A percentile compares a stretch with the other conserved stretches of the same genome.
Conservation (phyloP, 1,140 invertebrate species). For the Drosophila rhopaloa region DNA sequence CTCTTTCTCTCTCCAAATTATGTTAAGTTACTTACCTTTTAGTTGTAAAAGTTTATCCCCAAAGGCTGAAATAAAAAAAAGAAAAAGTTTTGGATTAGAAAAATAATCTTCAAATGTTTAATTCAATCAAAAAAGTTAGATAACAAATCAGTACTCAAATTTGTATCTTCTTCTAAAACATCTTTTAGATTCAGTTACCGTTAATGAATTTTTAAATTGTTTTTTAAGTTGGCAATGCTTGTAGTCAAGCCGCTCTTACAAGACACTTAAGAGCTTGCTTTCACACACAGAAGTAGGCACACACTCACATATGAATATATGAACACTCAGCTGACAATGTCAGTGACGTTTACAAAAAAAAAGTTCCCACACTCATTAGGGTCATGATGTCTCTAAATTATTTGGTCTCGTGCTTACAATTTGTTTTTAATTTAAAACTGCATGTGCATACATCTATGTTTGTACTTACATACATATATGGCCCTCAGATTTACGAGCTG, state of each 20-base stretch:
- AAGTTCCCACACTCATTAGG: conserved; percentile 78
- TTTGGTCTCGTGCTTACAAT: conserved; percentile 73
- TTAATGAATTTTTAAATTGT: conserved; percentile 42
- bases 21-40: conserved; percentile 38
- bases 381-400: conserved; percentile 53
- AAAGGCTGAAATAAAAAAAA: conserved; percentile 11
- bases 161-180: neutral
- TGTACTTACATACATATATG: neutral
- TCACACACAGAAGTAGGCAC: conserved; percentile 19
- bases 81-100: neutral
- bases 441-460: conserved; percentile 9
- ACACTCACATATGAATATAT: conserved; percentile 9
- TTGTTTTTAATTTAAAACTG: conserved; percentile 57
- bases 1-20: neutral
- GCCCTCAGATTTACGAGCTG: conserved; percentile 29
- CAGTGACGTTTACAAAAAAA: conserved; percentile 52
- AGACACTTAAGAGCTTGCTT: conserved; percentile 47
- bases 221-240: conserved; percentile 44
- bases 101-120: neutral
- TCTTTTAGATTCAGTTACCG: neutral
- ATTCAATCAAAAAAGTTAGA: neutral
- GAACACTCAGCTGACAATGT: conserved; percentile 17
- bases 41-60: neutral
- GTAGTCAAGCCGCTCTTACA: conserved; percentile 45
- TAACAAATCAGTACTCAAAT: neutral